Evolutionary conservation across 37 sponge, comb jelly and placozoan species (phyloP).

Genomic region (Ianthella basta): DNA sequence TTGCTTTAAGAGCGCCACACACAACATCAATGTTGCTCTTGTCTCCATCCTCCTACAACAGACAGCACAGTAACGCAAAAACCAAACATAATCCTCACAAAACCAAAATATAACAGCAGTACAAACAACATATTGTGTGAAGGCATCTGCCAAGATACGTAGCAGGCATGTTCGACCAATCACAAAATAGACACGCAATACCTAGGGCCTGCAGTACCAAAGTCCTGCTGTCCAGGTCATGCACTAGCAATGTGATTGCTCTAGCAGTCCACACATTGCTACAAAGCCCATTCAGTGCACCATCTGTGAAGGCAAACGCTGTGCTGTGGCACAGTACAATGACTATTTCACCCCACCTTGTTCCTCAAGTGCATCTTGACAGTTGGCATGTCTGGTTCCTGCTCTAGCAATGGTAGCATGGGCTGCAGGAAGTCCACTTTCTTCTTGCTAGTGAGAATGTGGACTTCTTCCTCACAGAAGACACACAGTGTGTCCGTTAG

Average conservation of each 20-base stretch:
- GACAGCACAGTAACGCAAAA: not conserved
- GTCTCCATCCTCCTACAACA: constrained; percentile 48
- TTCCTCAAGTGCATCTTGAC: constrained; percentile 54
- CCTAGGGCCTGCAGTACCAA: too few relatives aligned
- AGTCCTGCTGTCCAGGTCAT: too few relatives aligned
- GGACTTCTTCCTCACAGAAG: constrained; percentile 78
- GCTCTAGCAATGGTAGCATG: constrained; percentile 31
- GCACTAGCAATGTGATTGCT: too few relatives aligned
- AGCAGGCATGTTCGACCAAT: too few relatives aligned
- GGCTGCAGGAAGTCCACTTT: constrained; percentile 93
- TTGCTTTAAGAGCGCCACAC: constrained; percentile 54
- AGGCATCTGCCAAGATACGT: too few relatives aligned
- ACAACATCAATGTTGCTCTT: constrained; percentile 38
- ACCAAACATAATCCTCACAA: not conserved
- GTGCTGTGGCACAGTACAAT: too few relatives aligned
- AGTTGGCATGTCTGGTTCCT: constrained; percentile 62
- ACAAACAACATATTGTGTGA: too few relatives aligned
- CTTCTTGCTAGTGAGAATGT: constrained; percentile 88
- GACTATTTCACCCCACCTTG: constrained; percentile 53
- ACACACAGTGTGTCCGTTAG: constrained; percentile 89
- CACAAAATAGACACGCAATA: too few relatives aligned
- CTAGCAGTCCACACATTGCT: too few relatives aligned
- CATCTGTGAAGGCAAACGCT: too few relatives aligned
- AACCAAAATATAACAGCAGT: too few relatives aligned
- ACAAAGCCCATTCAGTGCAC: too few relatives aligned